A percentile compares a stretch with the other conserved stretches of the same genome.
These are phyloP conservation scores for Artibeus jamaicensis DNA, from an alignment of 2,797 vertebrate species.

Conservation along the genomic window DNA sequence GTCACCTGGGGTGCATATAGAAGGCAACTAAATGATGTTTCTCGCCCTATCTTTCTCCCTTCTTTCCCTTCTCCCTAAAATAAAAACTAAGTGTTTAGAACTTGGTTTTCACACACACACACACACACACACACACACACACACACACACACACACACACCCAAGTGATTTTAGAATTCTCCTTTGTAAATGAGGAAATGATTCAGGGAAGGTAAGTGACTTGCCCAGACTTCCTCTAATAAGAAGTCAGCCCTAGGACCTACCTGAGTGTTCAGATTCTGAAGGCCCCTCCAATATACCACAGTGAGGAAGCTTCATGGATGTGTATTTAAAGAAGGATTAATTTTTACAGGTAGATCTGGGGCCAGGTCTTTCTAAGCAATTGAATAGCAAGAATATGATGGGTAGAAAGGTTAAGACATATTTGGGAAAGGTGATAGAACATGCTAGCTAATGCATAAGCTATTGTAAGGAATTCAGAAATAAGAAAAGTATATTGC, in stretches of 20 bases:
- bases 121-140: not conserved
- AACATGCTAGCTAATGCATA: not conserved
- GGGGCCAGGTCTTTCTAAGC: not conserved
- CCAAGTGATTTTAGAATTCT: not conserved
- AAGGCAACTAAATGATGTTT: too few relatives aligned
- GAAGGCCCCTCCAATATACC: not conserved
- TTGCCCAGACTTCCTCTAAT: not conserved
- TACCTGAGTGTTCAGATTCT: not conserved
- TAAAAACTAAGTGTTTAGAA: too few relatives aligned
- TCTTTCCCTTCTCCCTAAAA: not conserved
- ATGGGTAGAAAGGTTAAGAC: not conserved
- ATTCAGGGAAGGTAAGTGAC: not conserved
- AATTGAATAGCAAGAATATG: not conserved
- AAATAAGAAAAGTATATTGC: not conserved
- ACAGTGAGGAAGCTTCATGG: not conserved
- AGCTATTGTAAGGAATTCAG: not conserved
- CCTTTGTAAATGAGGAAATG: not conserved
- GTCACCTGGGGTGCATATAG: too few relatives aligned
- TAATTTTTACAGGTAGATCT: not conserved
- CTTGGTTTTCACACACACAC: not conserved
- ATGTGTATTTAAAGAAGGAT: not conserved
- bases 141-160: not conserved
- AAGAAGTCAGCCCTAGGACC: not conserved
- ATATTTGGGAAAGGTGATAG: slow-evolving; percentile 6
- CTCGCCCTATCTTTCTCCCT: not conserved